Conservation (phyloP, 2,888 invertebrate species). For the Synergus itoensis region DNA sequence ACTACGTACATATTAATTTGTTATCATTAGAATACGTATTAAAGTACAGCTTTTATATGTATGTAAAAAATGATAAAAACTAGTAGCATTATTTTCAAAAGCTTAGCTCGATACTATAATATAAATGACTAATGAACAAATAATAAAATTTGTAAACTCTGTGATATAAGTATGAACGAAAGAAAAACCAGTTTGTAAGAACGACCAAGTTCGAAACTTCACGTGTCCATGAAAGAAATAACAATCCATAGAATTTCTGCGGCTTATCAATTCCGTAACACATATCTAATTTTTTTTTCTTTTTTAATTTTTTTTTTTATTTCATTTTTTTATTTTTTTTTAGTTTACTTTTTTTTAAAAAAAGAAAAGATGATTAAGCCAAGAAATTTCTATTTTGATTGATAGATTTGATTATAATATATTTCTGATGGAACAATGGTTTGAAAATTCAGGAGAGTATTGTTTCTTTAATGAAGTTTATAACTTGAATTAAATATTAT, state of each 20-base stretch:
- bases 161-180: conserved; percentile 64
- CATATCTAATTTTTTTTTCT: background rate
- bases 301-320: background rate
- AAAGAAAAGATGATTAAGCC: background rate
- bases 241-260: background rate
- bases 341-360: too few species aligned
- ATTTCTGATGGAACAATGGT: background rate
- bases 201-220: conserved; percentile 63
- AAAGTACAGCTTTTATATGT: conserved; percentile 32
- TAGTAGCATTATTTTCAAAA: conserved; percentile 64
- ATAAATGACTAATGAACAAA: conserved; percentile 30
- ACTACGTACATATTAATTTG: conserved; percentile 13
- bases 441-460: background rate
- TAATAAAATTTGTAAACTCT: conserved; percentile 63
- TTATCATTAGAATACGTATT: conserved; percentile 23
- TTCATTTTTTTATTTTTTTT: too few species aligned
- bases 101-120: conserved; percentile 56
- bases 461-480: background rate
- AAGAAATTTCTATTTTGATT: background rate
- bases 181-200: conserved; percentile 53
- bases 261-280: background rate
- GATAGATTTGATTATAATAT: background rate
- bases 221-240: background rate
- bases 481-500: background rate
- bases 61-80: conserved; percentile 51